Conservation (phyloP, 2,888 invertebrate species). For the Blastobasis adustella region DNA sequence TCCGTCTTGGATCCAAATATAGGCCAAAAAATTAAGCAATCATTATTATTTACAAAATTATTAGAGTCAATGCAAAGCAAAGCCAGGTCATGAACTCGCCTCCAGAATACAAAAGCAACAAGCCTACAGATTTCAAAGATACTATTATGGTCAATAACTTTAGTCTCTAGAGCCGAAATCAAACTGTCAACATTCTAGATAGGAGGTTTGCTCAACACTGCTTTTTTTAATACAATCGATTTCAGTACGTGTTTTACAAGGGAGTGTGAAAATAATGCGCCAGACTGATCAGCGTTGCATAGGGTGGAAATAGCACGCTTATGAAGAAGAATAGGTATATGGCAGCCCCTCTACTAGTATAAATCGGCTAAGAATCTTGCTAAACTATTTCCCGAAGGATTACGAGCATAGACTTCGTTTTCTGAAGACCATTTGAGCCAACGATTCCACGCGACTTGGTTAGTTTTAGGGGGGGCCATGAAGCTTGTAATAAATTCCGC, state of each 20-base stretch:
- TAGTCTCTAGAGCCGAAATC: too few species aligned
- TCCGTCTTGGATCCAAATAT: slow-evolving; percentile 2
- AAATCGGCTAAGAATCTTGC: too few species aligned
- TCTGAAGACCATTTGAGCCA: slow-evolving; percentile 9
- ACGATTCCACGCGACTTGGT: slow-evolving; percentile 9
- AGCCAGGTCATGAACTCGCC: slow-evolving; percentile 2
- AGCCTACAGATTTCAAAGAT: background rate
- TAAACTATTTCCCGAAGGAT: slow-evolving; percentile 7
- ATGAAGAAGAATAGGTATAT: background rate
- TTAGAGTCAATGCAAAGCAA: background rate
- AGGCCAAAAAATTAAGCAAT: slow-evolving; percentile 1
- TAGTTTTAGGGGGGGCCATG: slow-evolving; percentile 10
- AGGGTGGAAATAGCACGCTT: background rate
- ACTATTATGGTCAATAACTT: background rate
- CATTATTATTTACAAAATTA: background rate
- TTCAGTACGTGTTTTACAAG: background rate
- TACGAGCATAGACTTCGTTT: background rate
- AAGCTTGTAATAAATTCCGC: background rate
- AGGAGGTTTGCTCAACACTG: background rate
- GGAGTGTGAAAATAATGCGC: background rate
- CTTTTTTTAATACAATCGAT: background rate
- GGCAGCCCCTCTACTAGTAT: background rate
- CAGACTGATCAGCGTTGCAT: background rate
- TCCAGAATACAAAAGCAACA: slow-evolving; percentile 1
- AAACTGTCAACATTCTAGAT: slow-evolving; percentile 1